These are phyloP conservation scores for Heliothis peltigera DNA, from an alignment of 2,888 invertebrate species.

Conservation along the genomic window DNA sequence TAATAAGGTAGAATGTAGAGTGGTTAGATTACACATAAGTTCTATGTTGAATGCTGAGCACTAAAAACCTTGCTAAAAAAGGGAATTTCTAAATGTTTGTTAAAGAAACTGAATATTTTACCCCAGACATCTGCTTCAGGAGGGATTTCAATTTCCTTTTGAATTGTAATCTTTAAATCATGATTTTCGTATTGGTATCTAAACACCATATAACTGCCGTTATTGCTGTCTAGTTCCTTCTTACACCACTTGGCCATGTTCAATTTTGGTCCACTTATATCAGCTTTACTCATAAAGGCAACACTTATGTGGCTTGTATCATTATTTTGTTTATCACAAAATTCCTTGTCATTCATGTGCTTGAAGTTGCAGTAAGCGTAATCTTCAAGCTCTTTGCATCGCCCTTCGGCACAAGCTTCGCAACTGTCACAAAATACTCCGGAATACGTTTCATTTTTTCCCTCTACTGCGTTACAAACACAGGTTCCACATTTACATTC, in stretches of 20 bases:
- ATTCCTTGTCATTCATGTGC: conserved; percentile 31
- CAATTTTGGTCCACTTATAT: conserved; percentile 66
- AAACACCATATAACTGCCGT: conserved; percentile 72
- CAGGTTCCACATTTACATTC: conserved; percentile 93
- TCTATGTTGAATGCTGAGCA: too few species aligned
- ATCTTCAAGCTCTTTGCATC: conserved; percentile 92
- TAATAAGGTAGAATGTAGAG: too few species aligned
- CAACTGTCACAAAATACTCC: conserved; percentile 93
- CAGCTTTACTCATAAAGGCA: conserved; percentile 67
- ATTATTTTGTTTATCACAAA: conserved; percentile 69
- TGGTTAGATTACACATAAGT: too few species aligned
- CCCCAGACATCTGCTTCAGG: conserved; percentile 74
- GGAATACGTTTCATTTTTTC: conserved; percentile 82
- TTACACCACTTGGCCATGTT: conserved; percentile 72
- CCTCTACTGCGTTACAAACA: conserved; percentile 84
- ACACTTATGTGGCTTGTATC: conserved; percentile 51
- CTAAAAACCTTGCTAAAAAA: too few species aligned
- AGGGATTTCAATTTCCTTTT: conserved; percentile 73
- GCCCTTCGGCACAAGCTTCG: conserved; percentile 91
- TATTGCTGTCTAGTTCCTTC: conserved; percentile 58
- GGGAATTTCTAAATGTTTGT: background rate
- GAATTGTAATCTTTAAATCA: conserved; percentile 73
- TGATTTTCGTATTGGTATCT: conserved; percentile 70
- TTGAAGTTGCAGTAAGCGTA: conserved; percentile 91
- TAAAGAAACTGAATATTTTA: conserved; percentile 61